Base-by-base conservation (phyloP, 2,797 vertebrate species). In the Falco columbarius region DNA sequence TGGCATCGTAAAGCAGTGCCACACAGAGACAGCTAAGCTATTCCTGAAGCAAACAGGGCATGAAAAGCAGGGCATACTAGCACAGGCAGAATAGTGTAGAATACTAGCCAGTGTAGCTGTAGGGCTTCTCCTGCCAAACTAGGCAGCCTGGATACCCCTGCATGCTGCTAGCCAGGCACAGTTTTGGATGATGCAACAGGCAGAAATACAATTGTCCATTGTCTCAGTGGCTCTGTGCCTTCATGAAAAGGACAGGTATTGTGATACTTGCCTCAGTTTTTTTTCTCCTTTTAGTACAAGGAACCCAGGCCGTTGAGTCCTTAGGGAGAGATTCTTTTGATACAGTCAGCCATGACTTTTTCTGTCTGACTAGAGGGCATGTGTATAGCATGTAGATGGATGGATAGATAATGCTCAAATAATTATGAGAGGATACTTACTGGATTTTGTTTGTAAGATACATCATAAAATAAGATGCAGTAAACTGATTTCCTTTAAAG, bases 1-100 rank as follows among this genome's bases (percentile, higher is more conserved):
- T 46, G 29, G 36, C 27, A 32, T 40, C 0, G 0, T 56, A 66
- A 85, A 91, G 55, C 24, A 9, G 47, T 3, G 5, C 49, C 58
- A n/a, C 16, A 7, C 2, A 7, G 76, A 81, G 38, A 9, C 0
- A 0, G 3, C 58, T 16, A 38, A 68, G 16, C 23, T 65, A 1
- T 32, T 86, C 46, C 65, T 38, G 58, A 72, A 10, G 61, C 52
- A 72, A 46, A 32, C 29, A 42, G 74, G 59, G 46, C 20, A 4
- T 12, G 46, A 61, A 36, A 52, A 89, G 44, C 58, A 82, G 66
- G 76, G 34, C 44, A 7, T 38, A 1, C 12, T n/a, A 38, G 19
- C 52, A 49, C 36, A 66, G 55, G 19, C 26, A 47, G 23, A 32
- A 4, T 5, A 1, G 8, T 36, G n/a, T 67, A 38, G 38, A 38